Percentiles rank a stretch among this genome's conserved stretches.
Evolutionary conservation across 2,888 invertebrate species (phyloP).

Genomic region (Leucozona laternaria): DNA sequence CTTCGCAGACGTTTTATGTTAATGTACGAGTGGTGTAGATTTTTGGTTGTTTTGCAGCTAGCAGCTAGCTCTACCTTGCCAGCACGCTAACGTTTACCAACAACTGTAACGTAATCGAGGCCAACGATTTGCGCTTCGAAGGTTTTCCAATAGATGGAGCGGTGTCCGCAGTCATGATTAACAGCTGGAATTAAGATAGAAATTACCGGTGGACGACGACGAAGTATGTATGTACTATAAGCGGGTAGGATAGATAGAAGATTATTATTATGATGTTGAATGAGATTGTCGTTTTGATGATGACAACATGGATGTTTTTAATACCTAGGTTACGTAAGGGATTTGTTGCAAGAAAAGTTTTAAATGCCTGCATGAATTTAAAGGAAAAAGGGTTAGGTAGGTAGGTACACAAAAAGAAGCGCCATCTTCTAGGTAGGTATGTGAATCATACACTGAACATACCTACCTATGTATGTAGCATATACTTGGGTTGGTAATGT

Average conservation of each 20-base stretch:
- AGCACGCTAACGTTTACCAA: not conserved
- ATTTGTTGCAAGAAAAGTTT: not conserved
- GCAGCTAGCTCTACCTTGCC: conserved; percentile 24
- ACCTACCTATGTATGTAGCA: no score
- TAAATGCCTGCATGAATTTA: not conserved
- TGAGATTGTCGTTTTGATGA: conserved; percentile 42
- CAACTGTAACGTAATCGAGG: not conserved
- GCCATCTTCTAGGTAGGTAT: no score
- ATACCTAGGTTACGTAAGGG: not conserved
- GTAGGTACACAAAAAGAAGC: no score
- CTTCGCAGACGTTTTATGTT: conserved; percentile 46
- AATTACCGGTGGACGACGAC: not conserved
- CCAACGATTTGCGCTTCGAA: conserved; percentile 50
- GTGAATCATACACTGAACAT: no score
- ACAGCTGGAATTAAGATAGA: conserved; percentile 2
- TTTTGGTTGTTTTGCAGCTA: conserved; percentile 1
- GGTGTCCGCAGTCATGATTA: conserved; percentile 12
- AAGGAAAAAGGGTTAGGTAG: not conserved
- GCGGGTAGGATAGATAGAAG: not conserved
- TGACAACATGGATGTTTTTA: not conserved
- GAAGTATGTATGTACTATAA: not conserved
- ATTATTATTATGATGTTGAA: conserved; percentile 46
- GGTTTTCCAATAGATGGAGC: conserved; percentile 66
- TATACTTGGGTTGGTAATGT: no score
- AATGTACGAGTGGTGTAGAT: conserved; percentile 9